phyloP scores from a whole-genome alignment of 2,113 vertebrate species.

The Galemys pyrenaicus region DNA sequence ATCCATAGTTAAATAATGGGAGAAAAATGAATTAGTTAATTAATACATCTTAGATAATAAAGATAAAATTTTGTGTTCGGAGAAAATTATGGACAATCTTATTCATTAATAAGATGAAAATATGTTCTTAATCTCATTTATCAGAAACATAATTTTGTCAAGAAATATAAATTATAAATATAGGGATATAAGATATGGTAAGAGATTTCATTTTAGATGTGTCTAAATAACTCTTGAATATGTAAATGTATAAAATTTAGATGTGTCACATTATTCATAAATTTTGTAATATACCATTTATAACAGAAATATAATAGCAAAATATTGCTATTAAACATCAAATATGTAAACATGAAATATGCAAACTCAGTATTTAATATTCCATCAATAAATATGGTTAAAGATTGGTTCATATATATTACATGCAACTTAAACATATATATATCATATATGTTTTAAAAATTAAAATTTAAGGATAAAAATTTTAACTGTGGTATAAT shows the following conservation, averaged over 20 bases:
- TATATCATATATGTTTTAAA: background rate
- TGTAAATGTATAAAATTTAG: background rate
- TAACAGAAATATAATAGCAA: background rate
- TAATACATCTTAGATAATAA: too few species aligned
- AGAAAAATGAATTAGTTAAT: background rate
- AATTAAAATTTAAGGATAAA: background rate
- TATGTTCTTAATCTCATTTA: background rate
- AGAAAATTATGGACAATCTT: background rate
- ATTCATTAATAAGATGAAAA: background rate
- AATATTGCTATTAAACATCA: background rate
- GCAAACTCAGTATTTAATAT: background rate
- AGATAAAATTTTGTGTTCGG: background rate
- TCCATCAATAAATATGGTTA: background rate
- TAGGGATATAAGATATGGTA: background rate
- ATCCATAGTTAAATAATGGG: background rate
- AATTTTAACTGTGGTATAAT: background rate
- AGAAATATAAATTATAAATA: background rate
- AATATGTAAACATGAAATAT: slow-evolving; percentile 17
- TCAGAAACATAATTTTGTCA: background rate
- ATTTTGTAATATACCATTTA: background rate
- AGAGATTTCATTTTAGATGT: background rate
- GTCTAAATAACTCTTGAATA: background rate
- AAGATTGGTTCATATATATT: background rate
- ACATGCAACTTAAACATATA: background rate
- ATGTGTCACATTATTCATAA: background rate